Conservation (phyloP, 2,113 vertebrate species). For the Todiramphus chloris region DNA sequence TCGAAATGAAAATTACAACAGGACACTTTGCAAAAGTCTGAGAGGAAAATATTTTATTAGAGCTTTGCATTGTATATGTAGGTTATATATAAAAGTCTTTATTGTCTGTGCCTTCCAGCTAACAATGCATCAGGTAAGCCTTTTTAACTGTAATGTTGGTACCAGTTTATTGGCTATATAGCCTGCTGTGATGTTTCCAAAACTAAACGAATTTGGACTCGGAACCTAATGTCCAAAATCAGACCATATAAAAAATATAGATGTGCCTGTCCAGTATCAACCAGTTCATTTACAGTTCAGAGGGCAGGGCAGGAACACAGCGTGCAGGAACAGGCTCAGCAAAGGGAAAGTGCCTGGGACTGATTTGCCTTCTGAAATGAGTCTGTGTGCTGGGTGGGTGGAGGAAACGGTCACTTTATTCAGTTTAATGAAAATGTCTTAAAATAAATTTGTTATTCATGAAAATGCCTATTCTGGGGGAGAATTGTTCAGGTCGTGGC, state of each 20-base stretch:
- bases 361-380: not conserved
- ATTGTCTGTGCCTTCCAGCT: not conserved
- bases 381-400: too few relatives aligned
- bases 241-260: not conserved
- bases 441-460: not conserved
- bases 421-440: not conserved
- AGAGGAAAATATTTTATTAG: conserved; percentile 21
- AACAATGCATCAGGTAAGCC: not conserved
- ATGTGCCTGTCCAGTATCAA: not conserved
- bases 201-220: not conserved
- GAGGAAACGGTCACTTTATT: not conserved
- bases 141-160: not conserved
- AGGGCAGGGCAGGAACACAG: not conserved
- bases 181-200: not conserved
- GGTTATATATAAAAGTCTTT: not conserved
- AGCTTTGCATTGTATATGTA: not conserved
- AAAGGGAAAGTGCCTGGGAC: not conserved
- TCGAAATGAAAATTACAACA: conserved; percentile 40
- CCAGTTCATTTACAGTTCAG: not conserved
- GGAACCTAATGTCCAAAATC: not conserved
- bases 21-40: not conserved
- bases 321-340: not conserved
- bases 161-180: conserved; percentile 12
- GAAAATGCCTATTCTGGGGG: not conserved
- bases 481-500: not conserved